phyloP scores from a whole-genome alignment of 1,140 invertebrate species.

The Scaptomyza pallida region DNA sequence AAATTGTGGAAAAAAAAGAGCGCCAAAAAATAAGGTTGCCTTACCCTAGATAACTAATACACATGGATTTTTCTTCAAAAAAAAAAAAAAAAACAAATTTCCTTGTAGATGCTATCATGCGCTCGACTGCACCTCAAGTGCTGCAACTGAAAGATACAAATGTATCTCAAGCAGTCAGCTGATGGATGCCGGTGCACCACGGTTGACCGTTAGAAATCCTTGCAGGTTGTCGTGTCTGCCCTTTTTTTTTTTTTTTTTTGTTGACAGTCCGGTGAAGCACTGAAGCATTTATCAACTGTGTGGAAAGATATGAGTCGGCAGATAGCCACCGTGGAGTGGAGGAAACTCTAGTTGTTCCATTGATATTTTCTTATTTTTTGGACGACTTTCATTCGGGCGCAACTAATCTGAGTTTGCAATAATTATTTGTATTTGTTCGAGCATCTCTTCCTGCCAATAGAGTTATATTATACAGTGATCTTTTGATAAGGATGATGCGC shows the following conservation, averaged over 20 bases:
- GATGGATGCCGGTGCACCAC: slow-evolving; percentile 40
- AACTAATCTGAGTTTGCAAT: slow-evolving; percentile 73
- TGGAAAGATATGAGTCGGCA: slow-evolving; percentile 47
- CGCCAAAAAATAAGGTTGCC: slow-evolving; percentile 65
- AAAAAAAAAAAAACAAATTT: slow-evolving; percentile 43
- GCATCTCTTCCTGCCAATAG: slow-evolving; percentile 11
- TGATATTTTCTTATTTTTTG: slow-evolving; percentile 61
- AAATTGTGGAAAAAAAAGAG: slow-evolving; percentile 66
- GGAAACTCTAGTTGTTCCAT: slow-evolving; percentile 54
- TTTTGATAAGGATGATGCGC: slow-evolving; percentile 67
- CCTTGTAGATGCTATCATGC: slow-evolving; percentile 62
- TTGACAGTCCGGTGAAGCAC: slow-evolving; percentile 72
- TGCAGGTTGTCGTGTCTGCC: too few species aligned
- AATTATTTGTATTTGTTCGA: slow-evolving; percentile 64
- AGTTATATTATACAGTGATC: slow-evolving; percentile 7
- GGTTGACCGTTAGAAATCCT: slow-evolving; percentile 50
- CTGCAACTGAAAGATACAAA: slow-evolving; percentile 14
- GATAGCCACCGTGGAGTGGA: slow-evolving; percentile 42
- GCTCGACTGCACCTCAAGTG: slow-evolving; percentile 68
- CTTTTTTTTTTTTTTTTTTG: slow-evolving; percentile 41
- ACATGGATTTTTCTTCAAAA: slow-evolving; percentile 20
- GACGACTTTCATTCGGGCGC: slow-evolving; percentile 55
- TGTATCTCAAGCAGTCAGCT: slow-evolving; percentile 58
- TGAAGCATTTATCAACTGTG: slow-evolving; percentile 65
- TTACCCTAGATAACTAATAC: slow-evolving; percentile 40